Evolutionary conservation across 2,113 vertebrate species (phyloP).

Genomic region (Crotalus helleri): DNA sequence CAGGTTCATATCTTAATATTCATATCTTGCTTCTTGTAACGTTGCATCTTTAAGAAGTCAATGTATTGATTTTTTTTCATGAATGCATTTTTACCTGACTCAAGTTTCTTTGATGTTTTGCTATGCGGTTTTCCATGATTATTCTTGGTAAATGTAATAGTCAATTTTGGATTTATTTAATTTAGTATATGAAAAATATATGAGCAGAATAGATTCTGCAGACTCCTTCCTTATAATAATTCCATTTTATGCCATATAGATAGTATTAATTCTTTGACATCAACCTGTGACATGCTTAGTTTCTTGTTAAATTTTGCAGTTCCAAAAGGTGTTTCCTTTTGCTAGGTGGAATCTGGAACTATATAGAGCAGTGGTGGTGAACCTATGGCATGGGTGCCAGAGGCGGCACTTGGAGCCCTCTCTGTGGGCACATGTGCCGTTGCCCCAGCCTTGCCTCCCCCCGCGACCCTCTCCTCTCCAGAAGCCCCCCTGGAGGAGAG

Average conservation of each 20-base stretch:
- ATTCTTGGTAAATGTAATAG: neutral
- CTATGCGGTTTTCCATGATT: neutral
- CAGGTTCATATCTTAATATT: too few species aligned
- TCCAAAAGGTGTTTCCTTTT: too few species aligned
- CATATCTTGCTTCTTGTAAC: slow-evolving; percentile 34
- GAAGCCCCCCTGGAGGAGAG: too few species aligned
- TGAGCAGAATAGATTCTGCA: neutral
- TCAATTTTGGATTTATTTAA: neutral
- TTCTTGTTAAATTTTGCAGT: neutral
- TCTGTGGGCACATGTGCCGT: too few species aligned
- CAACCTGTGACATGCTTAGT: neutral
- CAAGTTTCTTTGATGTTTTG: slow-evolving; percentile 7
- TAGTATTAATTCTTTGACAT: too few species aligned
- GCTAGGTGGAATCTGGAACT: too few species aligned
- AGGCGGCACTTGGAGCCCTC: too few species aligned
- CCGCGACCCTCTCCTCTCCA: too few species aligned
- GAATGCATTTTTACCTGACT: slow-evolving; percentile 17
- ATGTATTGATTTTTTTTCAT: slow-evolving; percentile 26
- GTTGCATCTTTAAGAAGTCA: slow-evolving; percentile 50
- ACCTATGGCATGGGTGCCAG: too few species aligned
- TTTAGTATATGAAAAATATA: accelerated
- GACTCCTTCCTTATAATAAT: neutral
- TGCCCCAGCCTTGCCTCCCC: too few species aligned
- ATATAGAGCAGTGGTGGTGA: too few species aligned
- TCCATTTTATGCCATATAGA: neutral